phyloP scores from a whole-genome alignment of 2,888 invertebrate species.

The Drosophila demipolita region DNA sequence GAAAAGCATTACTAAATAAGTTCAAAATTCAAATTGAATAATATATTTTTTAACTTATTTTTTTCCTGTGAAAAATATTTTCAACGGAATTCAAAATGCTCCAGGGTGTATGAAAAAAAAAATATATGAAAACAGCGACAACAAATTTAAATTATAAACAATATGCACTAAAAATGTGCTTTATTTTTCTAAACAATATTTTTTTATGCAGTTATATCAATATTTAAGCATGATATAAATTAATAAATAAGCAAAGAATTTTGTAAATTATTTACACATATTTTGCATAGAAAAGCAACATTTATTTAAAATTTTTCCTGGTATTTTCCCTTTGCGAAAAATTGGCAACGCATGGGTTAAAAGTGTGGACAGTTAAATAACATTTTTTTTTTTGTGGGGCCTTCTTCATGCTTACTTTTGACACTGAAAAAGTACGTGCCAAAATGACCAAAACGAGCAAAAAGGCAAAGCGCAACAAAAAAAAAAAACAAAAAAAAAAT shows the following conservation, averaged over 20 bases:
- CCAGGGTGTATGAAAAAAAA: not conserved
- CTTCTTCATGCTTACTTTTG: constrained; percentile 31
- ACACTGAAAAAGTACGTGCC: constrained; percentile 49
- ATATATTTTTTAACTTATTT: not conserved
- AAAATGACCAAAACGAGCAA: constrained; percentile 62
- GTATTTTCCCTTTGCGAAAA: not conserved
- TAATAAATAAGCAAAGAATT: not conserved
- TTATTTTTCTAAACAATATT: not conserved
- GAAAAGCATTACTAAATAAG: not conserved
- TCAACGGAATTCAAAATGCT: not conserved
- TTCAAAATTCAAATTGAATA: not conserved
- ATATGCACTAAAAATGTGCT: not conserved
- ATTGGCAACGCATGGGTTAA: constrained; percentile 19
- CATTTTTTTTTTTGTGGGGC: constrained; percentile 3
- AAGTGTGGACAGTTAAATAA: constrained; percentile 44
- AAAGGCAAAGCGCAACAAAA: constrained; percentile 27
- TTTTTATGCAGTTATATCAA: not conserved
- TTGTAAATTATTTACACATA: not conserved
- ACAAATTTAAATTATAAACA: not conserved
- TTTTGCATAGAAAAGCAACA: not conserved
- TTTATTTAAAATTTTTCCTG: not conserved
- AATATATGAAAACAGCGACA: too few species aligned
- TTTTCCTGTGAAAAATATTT: not conserved
- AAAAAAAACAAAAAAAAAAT: constrained; percentile 11
- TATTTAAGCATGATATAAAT: not conserved